These are phyloP conservation scores for Neosalanx taihuensis DNA, from an alignment of 2,797 vertebrate species.

Conservation along the genomic window DNA sequence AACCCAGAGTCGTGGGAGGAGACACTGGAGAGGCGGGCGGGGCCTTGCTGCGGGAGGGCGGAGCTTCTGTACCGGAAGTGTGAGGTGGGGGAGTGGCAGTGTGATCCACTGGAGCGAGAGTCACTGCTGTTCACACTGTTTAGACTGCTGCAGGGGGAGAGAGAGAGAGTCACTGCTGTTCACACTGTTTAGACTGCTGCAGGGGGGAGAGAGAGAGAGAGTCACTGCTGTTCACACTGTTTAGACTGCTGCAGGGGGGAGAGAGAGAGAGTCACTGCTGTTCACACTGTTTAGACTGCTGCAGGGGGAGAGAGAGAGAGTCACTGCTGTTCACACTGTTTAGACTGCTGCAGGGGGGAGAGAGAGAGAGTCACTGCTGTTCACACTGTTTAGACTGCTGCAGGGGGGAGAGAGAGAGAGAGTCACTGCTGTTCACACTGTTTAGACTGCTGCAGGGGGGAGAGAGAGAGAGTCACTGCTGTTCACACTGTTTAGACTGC, in stretches of 20 bases:
- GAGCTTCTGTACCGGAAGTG: conserved; percentile 93
- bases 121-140: conserved; percentile 94
- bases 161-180: conserved; percentile 89
- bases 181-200: conserved; percentile 92
- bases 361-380: conserved; percentile 91
- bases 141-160: conserved; percentile 80
- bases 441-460: too few species aligned
- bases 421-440: conserved; percentile 73
- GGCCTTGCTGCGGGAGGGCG: conserved; percentile 76
- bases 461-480: conserved; percentile 7
- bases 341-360: conserved; percentile 71
- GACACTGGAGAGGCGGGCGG: conserved; percentile 84
- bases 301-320: conserved; percentile 71
- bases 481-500: too few species aligned
- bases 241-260: too few species aligned
- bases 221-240: too few species aligned
- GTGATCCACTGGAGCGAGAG: conserved; percentile 92
- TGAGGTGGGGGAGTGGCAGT: conserved; percentile 89
- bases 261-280: conserved; percentile 73
- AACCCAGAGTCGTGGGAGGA: conserved; percentile 95
- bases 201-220: conserved; percentile 37
- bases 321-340: conserved; percentile 87
- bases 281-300: too few species aligned
- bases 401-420: conserved; percentile 71
- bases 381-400: conserved; percentile 61